Base-by-base conservation (phyloP, 2,797 vertebrate genomes). In the Okamejei kenojei region DNA sequence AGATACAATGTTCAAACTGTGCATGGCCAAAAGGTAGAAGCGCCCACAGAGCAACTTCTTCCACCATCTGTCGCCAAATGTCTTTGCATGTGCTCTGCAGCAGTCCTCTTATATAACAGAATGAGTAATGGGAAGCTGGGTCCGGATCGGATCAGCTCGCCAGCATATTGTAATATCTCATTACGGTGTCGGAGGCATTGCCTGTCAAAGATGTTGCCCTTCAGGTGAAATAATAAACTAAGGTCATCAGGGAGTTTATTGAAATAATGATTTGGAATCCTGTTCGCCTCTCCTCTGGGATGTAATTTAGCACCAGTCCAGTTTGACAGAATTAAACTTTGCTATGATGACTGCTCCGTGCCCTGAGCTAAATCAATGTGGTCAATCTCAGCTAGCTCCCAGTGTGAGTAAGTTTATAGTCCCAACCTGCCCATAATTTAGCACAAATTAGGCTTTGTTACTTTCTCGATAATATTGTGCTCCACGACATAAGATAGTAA, bases 351-450 rank as follows among this genome's bases (percentile, higher is more conserved):
- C 84, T 88, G 84, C 9, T 68, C 84, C 65, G 61, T 35, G 84
- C n/a, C 84, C 19, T 35, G 35, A 79, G 35, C 19, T 38, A 79
- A 88, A 68, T 88, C 84, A 88, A 35, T 88, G 19, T 88, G 84
- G 84, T 21, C n/a, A 68, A 63, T 88, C n/a, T 88, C 82, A 88
- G 68, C 29, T 63, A 32, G 63, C 65, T 88, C 7, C 15, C 61
- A 68, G n/a, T 9, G 61, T 86, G 17, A 86, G 58, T 29, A 61
- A 11, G 58, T 86, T 86, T 88, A 68, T 68, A 35, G 38, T 68
- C 84, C 63, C 84, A 88, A 88, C n/a, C 84, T 68, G 21, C 84
- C 61, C 84, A 88, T 68, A 68, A 68, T 88, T 88, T 88, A 68
- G 61, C n/a, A 88, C 63, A 65, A 88, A 88, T 65, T 68, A 88